A percentile compares a stretch with the other conserved stretches of the same genome.
These are phyloP conservation scores for Hemicentrotus pulcherrimus DNA, from an alignment of 35 echinoderm and acorn worm genomes.

Conservation along the genomic window DNA sequence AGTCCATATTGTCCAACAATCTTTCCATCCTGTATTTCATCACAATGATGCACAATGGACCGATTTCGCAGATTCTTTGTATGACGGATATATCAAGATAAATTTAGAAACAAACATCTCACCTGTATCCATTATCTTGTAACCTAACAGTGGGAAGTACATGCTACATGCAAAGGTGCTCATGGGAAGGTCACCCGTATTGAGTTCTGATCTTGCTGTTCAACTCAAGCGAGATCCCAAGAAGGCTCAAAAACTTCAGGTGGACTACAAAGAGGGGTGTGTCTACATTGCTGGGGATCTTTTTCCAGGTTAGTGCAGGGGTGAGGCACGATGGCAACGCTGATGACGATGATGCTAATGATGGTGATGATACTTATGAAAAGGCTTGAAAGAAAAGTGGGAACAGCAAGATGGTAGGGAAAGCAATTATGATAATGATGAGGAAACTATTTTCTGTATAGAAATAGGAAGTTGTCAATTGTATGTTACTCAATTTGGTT, in stretches of 20 bases:
- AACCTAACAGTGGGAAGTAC: slow-evolving; percentile 63
- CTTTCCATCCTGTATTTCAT: too few relatives aligned
- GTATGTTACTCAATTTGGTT: not conserved
- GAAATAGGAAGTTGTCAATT: not conserved
- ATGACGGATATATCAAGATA: too few relatives aligned
- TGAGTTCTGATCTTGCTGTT: slow-evolving; percentile 48
- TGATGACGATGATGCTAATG: not conserved
- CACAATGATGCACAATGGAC: too few relatives aligned
- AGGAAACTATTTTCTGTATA: not conserved
- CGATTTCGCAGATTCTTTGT: too few relatives aligned
- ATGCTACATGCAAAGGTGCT: slow-evolving; percentile 60
- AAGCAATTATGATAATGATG: not conserved
- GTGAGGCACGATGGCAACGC: not conserved
- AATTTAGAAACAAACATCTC: too few relatives aligned
- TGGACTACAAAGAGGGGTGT: slow-evolving; percentile 55
- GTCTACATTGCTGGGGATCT: slow-evolving; percentile 56
- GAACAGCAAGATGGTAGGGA: not conserved
- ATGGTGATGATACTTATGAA: slow-evolving; percentile 19
- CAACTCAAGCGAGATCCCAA: slow-evolving; percentile 71
- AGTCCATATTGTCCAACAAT: too few relatives aligned
- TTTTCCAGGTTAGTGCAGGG: slow-evolving; percentile 75
- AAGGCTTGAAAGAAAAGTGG: too few relatives aligned
- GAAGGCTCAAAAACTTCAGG: slow-evolving; percentile 55
- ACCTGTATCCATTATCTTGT: not conserved
- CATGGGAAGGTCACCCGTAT: slow-evolving; percentile 53